Base-by-base conservation (phyloP, 2,797 vertebrate genomes). In the Neopelma chrysocephalum region DNA sequence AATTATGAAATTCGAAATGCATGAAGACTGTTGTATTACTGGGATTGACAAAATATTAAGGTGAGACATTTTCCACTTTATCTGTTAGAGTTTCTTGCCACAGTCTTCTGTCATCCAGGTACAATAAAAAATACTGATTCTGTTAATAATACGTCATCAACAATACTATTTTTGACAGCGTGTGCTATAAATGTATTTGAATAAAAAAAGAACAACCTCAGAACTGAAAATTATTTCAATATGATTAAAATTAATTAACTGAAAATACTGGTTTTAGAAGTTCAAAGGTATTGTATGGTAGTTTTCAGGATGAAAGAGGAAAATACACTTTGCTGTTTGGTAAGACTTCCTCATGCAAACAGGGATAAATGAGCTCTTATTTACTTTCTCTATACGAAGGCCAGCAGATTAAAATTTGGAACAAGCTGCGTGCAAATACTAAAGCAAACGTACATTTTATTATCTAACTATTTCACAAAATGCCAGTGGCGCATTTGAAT, bases 361-460 rank as follows among this genome's bases (percentile, higher is more conserved):
- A 97, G 60, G 83, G 68, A 93, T 88, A 96, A 96, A 97, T 81
- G 88, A 96, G 81, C 17, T 93, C 73, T 85, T 90, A 64, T 94
- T 91, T 94, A 83, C 64, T 91, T 75, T 69, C 81, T 90, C 93
- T 82, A 89, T 47, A 91, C 43, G 88, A 78, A 92, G 32, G 62
- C 68, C 38, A 93, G 58, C 12, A 87, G 82, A 89, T 54, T 29
- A 87, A 86, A 89, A 85, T 92, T 48, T 86, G n/a, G 62, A 94
- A 89, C 16, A 83, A 75, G 45, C 11, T 7, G 5, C 43, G 20
- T 57, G 66, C 65, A 92, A 91, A 93, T 29, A 82, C 22, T 81
- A 86, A 93, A 96, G 57, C 11, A 57, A 96, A 87, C 34, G 21
- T 50, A 51, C 4, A 2, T 72, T 84, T 90, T 66, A 94, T n/a